Base-by-base conservation (phyloP, 2,888 invertebrate species). In the Strigamia transsilvanica region DNA sequence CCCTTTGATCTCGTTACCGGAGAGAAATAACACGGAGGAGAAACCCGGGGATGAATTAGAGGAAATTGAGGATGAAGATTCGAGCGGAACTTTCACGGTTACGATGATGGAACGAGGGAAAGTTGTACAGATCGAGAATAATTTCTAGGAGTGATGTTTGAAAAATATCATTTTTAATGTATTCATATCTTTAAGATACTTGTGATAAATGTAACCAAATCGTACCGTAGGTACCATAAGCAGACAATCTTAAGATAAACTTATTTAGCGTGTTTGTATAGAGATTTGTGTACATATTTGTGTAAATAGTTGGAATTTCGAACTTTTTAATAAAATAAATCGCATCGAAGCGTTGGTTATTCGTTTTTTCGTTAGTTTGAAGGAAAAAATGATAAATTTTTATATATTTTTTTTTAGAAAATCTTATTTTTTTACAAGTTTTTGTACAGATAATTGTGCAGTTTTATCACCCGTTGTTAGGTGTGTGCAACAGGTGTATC, bases 61-160 rank as follows among this genome's bases (percentile, higher is more conserved):
- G 4, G 18, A 73, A 73, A 73, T 27, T 73, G 7, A 78, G 23
- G 38, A 78, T 9, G 32, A 78, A 27, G 38, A 78, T 32, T 18
- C 32, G 38, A 38, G 27, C 23, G 73, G 73, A 4, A 27, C 73
- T 4, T 18, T 78, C 15, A 32, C 38, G 3, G 23, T 78, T 4
- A 78, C 78, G 13, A 61, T 61, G 61, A 38, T 78, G 21, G 78
- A 38, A 18, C 32, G 27, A 10, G 32, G 78, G 13, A 78, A 78
- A 32, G 9, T 38, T 21, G 10, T 78, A 34, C 6, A 38, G 12
- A 21, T 61, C 10, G 61, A 61, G 3, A 61, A 61, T 61, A 46
- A 46, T 46, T 46, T n/a, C 6, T 38, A 38, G 6, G 10, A 38
- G 38, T 38, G 38, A 38, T 10, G 3, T 27, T 27, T 38, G 0